A percentile compares a stretch with the other conserved stretches of the same genome.
Conservation (phyloP, 1,140 invertebrate species). For the Drosophila littoralis region DNA sequence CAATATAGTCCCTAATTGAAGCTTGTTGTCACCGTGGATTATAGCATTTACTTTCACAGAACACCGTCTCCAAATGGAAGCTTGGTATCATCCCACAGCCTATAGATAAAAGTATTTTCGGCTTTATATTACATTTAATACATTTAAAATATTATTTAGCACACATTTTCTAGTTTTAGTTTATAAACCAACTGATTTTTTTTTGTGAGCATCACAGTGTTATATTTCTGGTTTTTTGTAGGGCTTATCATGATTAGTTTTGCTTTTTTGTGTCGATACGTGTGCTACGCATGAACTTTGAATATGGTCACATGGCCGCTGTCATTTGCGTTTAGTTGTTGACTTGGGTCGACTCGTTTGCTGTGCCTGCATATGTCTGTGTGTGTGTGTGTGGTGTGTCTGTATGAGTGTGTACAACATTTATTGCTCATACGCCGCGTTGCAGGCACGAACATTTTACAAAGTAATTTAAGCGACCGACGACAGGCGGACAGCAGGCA, state of each 20-base stretch:
- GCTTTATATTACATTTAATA: too few species aligned
- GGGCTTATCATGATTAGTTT: neutral
- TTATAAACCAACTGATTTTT: too few species aligned
- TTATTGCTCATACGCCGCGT: slow-evolving; percentile 63
- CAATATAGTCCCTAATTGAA: too few species aligned
- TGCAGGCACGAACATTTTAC: slow-evolving; percentile 66
- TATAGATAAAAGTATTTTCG: too few species aligned
- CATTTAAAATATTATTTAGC: too few species aligned
- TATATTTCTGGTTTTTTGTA: neutral
- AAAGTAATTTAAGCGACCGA: slow-evolving; percentile 73
- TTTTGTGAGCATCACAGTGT: neutral
- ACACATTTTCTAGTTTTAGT: too few species aligned
- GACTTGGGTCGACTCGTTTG: slow-evolving; percentile 23
- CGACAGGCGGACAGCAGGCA: slow-evolving; percentile 44
- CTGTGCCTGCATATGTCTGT: neutral
- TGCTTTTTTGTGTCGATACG: neutral
- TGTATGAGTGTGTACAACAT: slow-evolving; percentile 33
- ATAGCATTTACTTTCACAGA: too few species aligned
- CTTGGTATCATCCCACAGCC: too few species aligned
- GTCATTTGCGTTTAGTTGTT: slow-evolving; percentile 40
- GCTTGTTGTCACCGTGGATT: too few species aligned
- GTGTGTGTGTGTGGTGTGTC: neutral
- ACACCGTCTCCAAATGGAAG: too few species aligned
- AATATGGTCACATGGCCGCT: slow-evolving; percentile 5
- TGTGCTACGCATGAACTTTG: slow-evolving; percentile 12